Percentiles rank a stretch among this genome's conserved stretches.
Evolutionary conservation across 2,888 invertebrate genomes (phyloP).

Genomic region (Ceriagrion tenellum): DNA sequence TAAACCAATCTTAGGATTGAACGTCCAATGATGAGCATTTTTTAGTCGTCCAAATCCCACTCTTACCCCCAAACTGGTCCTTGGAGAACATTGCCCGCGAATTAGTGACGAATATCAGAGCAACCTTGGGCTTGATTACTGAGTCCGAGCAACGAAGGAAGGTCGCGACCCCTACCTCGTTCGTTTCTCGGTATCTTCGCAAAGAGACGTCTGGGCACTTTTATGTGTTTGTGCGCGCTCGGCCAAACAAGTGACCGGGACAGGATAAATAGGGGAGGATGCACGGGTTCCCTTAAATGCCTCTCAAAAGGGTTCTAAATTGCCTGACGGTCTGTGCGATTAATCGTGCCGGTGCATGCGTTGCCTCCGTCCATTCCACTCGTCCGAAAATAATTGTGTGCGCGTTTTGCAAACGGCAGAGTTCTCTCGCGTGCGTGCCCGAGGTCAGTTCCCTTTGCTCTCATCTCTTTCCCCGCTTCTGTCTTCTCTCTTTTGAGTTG

Average conservation of each 20-base stretch:
- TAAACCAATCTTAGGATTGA: too few species aligned
- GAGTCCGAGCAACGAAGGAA: background rate
- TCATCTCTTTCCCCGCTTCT: background rate
- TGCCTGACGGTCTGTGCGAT: background rate
- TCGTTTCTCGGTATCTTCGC: too few species aligned
- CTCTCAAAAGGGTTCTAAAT: background rate
- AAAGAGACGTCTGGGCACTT: background rate
- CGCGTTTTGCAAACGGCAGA: background rate
- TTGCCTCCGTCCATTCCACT: background rate
- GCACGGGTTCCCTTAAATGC: background rate
- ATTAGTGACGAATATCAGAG: background rate
- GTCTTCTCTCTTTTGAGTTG: background rate
- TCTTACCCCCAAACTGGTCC: too few species aligned
- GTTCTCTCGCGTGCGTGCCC: background rate
- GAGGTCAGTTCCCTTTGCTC: constrained; percentile 7
- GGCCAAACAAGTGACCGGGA: background rate
- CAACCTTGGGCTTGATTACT: background rate
- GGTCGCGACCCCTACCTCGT: background rate
- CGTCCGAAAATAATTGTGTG: background rate
- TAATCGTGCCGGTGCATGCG: background rate
- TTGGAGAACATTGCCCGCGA: background rate
- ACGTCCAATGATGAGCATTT: too few species aligned
- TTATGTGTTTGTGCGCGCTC: background rate
- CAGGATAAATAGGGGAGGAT: background rate
- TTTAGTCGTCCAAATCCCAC: too few species aligned